Evolutionary conservation across 2,113 vertebrate genomes (phyloP).

Genomic region (Coreoperca whiteheadi): DNA sequence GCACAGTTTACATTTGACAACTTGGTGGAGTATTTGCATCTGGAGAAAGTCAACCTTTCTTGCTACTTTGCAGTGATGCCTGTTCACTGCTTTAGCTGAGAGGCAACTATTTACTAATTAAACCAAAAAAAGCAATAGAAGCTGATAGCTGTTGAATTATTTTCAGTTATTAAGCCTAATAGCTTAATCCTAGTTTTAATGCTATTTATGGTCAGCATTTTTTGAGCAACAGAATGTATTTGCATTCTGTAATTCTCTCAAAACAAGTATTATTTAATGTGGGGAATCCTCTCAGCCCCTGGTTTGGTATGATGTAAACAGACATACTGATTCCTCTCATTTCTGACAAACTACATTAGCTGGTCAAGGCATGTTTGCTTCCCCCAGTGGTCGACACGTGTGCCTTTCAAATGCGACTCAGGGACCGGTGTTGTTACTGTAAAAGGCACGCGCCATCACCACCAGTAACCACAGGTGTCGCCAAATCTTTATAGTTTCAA

Average conservation of each 20-base stretch:
- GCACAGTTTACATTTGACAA: conserved; percentile 15
- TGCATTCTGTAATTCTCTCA: background rate
- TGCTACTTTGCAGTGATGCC: background rate
- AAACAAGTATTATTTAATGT: conserved; percentile 1
- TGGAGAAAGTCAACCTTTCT: background rate
- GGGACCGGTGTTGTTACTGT: background rate
- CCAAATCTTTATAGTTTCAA: background rate
- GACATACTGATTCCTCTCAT: conserved; percentile 7
- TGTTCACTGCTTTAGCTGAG: background rate
- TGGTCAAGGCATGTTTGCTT: background rate
- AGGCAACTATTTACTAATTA: background rate
- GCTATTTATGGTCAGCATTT: background rate
- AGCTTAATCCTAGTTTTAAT: background rate
- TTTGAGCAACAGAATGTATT: background rate
- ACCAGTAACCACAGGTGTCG: background rate
- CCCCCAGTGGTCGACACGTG: background rate
- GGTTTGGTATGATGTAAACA: conserved; percentile 16
- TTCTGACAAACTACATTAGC: conserved; percentile 11
- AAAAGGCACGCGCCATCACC: background rate
- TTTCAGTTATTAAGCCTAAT: background rate
- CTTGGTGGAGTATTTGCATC: conserved; percentile 7
- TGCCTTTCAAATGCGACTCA: background rate
- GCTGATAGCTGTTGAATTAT: background rate
- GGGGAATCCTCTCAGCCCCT: background rate
- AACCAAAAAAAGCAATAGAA: background rate